Evolutionary conservation across 1,140 invertebrate species (phyloP).

Genomic region (Megalopta genalis): DNA sequence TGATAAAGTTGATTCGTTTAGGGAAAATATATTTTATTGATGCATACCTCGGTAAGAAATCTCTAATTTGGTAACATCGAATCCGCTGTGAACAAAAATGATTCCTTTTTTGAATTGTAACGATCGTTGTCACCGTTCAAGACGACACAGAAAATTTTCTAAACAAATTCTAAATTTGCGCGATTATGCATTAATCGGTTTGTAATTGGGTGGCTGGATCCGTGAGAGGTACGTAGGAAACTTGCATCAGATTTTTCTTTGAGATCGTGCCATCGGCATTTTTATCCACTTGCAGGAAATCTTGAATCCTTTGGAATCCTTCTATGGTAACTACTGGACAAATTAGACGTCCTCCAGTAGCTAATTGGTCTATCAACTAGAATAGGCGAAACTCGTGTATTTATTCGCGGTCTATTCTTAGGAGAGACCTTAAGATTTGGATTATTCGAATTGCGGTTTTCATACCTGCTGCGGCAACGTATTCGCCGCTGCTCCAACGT

Average conservation of each 20-base stretch:
- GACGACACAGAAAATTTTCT: not conserved
- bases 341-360: conserved; percentile 85
- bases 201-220: conserved; percentile 72
- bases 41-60: conserved; percentile 12
- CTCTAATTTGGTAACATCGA: not conserved
- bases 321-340: conserved; percentile 82
- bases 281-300: conserved; percentile 76
- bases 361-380: conserved; percentile 82
- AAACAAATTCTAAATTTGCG: not conserved
- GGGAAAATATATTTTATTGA: conserved; percentile 55
- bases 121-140: not conserved
- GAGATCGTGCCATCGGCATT: conserved; percentile 65
- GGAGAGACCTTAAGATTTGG: not conserved
- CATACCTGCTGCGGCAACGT: conserved; percentile 82
- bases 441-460: too few relatives aligned
- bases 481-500: conserved; percentile 81
- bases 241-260: conserved; percentile 74
- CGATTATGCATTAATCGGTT: conserved; percentile 32
- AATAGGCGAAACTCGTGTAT: conserved; percentile 37
- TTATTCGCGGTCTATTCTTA: not conserved
- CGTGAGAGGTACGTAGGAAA: conserved; percentile 76
- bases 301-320: conserved; percentile 71
- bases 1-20: not conserved
- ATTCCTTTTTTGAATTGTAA: conserved; percentile 6
- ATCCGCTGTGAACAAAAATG: not conserved